Conservation (phyloP, 35 echinoderm and acorn worm genomes). For the Apostichopus japonicus region DNA sequence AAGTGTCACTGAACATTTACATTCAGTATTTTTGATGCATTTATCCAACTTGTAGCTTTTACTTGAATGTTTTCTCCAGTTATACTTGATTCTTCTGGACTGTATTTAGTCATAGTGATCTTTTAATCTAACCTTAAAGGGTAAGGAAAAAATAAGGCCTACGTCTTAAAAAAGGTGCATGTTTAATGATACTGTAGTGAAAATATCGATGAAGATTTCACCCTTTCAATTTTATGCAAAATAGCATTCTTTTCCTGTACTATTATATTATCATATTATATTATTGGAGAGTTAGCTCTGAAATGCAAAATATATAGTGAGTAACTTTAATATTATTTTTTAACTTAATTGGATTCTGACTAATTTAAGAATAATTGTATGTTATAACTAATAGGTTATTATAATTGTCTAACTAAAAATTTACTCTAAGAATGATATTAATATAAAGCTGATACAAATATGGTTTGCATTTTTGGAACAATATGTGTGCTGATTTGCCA, state of each 20-base stretch:
- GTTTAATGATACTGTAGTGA: neutral
- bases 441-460: neutral
- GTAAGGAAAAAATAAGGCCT: no score
- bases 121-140: no score
- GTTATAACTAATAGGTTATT: neutral
- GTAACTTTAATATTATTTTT: no score
- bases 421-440: neutral
- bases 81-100: no score
- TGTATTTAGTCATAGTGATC: no score
- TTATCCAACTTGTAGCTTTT: no score
- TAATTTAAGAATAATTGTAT: neutral
- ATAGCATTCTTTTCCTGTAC: neutral
- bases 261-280: neutral
- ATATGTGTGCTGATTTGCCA: neutral
- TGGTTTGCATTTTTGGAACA: no score
- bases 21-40: no score
- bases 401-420: neutral
- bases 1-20: no score
- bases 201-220: neutral
- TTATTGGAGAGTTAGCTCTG: no score
- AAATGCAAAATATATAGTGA: no score
- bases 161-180: neutral
- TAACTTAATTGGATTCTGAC: neutral
- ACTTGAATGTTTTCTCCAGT: no score
- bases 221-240: neutral